These are phyloP conservation scores for Phania funesta DNA, from an alignment of 2,888 invertebrate genomes.

Conservation along the genomic window DNA sequence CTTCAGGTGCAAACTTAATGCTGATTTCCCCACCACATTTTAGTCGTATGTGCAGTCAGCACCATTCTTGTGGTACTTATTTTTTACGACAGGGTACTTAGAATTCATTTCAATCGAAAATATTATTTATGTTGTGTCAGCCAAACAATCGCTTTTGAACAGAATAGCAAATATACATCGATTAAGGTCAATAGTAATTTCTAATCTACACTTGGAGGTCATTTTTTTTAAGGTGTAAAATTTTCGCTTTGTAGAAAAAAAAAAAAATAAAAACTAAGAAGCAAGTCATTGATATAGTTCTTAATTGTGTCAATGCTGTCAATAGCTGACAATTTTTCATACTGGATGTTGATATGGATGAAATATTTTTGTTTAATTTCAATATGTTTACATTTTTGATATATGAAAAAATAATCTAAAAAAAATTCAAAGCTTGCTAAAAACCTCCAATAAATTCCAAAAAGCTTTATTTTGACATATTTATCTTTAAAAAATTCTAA, in stretches of 20 bases:
- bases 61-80: constrained; percentile 41
- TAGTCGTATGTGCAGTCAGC: constrained; percentile 7
- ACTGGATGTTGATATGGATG: no score
- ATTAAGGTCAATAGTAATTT: constrained; percentile 62
- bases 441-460: no score
- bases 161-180: constrained; percentile 25
- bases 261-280: no score
- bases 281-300: not conserved
- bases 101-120: constrained; percentile 47
- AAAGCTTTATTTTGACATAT: no score
- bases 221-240: not conserved
- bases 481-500: no score
- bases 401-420: no score
- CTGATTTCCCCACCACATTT: constrained; percentile 15
- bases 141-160: constrained; percentile 37
- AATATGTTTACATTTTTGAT: no score
- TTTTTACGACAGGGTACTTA: constrained; percentile 43
- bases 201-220: constrained; percentile 31
- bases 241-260: not conserved
- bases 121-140: constrained; percentile 53
- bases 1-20: not conserved
- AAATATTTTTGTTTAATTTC: no score
- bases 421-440: no score
- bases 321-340: no score
- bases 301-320: constrained; percentile 23